These are phyloP conservation scores for Chelidonichthys spinosus DNA, from an alignment of 2,797 vertebrate species.

Conservation along the genomic window DNA sequence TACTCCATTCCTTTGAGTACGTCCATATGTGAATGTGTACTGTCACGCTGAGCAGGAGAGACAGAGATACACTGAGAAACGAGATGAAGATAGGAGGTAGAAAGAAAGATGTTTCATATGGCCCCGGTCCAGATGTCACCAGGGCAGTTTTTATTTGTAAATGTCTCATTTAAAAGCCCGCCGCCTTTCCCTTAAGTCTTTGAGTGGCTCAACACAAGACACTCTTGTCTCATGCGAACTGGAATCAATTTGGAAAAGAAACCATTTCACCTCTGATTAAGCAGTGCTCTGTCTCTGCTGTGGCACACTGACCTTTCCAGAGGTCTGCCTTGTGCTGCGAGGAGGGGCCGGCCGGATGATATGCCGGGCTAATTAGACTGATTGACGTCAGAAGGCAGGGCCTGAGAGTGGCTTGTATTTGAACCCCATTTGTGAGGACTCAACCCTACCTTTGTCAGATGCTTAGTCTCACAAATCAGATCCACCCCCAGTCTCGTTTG, in stretches of 20 bases:
- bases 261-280: slow-evolving; percentile 86
- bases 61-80: slow-evolving; percentile 51
- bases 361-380: slow-evolving; percentile 77
- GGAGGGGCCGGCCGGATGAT: slow-evolving; percentile 73
- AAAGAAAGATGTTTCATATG: slow-evolving; percentile 59
- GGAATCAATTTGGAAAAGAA: slow-evolving; percentile 86
- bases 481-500: slow-evolving; percentile 8
- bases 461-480: slow-evolving; percentile 35
- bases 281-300: slow-evolving; percentile 78
- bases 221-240: slow-evolving; percentile 81
- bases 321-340: slow-evolving; percentile 76
- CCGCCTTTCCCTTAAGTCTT: slow-evolving; percentile 60
- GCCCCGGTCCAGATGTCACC: slow-evolving; percentile 72
- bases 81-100: slow-evolving; percentile 52
- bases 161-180: slow-evolving; percentile 75
- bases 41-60: slow-evolving; percentile 53
- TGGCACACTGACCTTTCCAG: slow-evolving; percentile 86
- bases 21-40: slow-evolving; percentile 44
- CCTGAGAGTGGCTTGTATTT: slow-evolving; percentile 72
- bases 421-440: slow-evolving; percentile 75
- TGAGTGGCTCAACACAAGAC: slow-evolving; percentile 82
- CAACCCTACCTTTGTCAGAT: slow-evolving; percentile 57
- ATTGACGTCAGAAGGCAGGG: slow-evolving; percentile 80
- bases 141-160: slow-evolving; percentile 78
- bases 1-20: slow-evolving; percentile 39